Evolutionary conservation across 2,113 vertebrate species (phyloP), one percentile per base, ranked within the genome.

Genomic region (Microcebus griseorufus): DNA sequence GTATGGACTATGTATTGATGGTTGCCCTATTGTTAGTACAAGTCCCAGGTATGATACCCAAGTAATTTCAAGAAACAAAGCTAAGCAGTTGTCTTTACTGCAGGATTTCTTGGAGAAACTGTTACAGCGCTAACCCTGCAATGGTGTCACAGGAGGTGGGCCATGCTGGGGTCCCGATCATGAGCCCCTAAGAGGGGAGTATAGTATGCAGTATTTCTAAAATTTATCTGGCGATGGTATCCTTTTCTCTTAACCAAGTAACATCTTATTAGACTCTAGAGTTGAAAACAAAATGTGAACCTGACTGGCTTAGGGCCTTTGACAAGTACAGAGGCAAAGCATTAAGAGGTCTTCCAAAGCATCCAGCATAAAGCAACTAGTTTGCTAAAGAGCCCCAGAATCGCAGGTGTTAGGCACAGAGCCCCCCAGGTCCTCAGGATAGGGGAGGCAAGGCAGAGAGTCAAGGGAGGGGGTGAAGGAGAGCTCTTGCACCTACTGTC

Each of bases 181-280:
- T 2, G 22, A 72, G 81, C 53, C 67, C 4, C 5, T 32, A 6
- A 60, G 45, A 75, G 9, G 20, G 3, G 32, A 80, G 0, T 23
- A 22, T 14, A 82, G 88, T 20, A 60, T 12, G 12, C 17, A 62
- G 58, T 20, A 8, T 29, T 82, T 58, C 76, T 55, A 53, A 88
- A 88, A 53, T n/a, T 29, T 69, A n/a, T 39, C 32, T 94, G 92
- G 67, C 45, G 25, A 67, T 64, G 51, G 37, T 45, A 90, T 25
- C 29, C 42, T 90, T 96, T 94, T 90, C 75, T 72, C 48, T 70
- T 93, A 88, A 73, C 34, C 29, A 60, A 83, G 39, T 82, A 72
- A 39, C 22, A 70, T 58, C 55, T 69, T 93, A 88, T 55, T 67
- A 45, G 60, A 73, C 20, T 62, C 78, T 20, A 42, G 45, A 78